These are phyloP conservation scores for Lepus oiostolus DNA, from an alignment of 2,797 vertebrate genomes.

Conservation along the genomic window DNA sequence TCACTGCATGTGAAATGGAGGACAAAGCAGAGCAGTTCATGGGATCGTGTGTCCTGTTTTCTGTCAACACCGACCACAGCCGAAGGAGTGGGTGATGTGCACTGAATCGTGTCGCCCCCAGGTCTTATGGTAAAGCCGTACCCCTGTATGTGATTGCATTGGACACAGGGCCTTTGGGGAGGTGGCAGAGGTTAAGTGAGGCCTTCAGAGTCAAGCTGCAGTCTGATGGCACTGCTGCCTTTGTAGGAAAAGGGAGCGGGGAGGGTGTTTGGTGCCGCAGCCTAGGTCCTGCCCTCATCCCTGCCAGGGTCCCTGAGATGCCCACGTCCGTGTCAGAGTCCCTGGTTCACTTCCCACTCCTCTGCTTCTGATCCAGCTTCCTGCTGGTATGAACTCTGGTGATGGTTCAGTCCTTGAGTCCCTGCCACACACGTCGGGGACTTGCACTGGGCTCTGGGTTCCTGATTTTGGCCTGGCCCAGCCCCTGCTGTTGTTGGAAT, in stretches of 20 bases:
- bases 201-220: not conserved
- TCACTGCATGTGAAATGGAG: not conserved
- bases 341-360: too few relatives aligned
- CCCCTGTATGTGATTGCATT: not conserved
- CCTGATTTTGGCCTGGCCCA: too few relatives aligned
- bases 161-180: not conserved
- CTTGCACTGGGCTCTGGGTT: too few relatives aligned
- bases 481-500: too few relatives aligned
- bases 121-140: not conserved
- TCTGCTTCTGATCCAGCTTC: too few relatives aligned
- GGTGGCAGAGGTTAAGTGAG: constrained; percentile 37
- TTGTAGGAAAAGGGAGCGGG: not conserved
- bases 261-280: too few relatives aligned
- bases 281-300: too few relatives aligned
- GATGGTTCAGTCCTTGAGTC: too few relatives aligned
- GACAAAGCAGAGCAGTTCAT: not conserved
- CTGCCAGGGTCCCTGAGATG: too few relatives aligned
- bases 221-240: not conserved
- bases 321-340: too few relatives aligned
- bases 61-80: not conserved
- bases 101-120: not conserved
- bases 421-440: too few relatives aligned
- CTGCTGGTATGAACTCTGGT: too few relatives aligned
- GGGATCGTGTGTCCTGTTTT: not conserved
- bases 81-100: not conserved